Evolutionary conservation across 2,113 vertebrate species (phyloP), one percentile per base, ranked within the genome.

Genomic region (Elephas maximus): DNA sequence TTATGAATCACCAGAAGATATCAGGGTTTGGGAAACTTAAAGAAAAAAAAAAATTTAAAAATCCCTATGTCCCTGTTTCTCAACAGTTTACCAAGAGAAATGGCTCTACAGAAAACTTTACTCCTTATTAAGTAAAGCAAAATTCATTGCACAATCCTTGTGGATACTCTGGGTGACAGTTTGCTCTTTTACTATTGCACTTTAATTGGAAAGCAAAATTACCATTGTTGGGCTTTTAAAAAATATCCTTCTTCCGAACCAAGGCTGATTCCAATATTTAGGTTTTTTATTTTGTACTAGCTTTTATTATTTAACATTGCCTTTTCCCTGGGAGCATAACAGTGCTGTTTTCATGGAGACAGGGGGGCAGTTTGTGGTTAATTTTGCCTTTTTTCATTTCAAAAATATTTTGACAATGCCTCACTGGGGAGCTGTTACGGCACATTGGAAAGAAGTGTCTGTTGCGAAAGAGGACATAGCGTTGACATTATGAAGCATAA

Each of bases 311-410:
- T 96, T 96, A 96, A 91, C 63, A 71, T 67, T 92, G 73, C 57
- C 57, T 90, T 89, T 94, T 96, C 91, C 87, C 84, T 92, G 48
- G 81, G 92, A 71, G 30, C 85, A 26, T 85, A 88, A 62, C n/a
- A 82, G 30, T 78, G 41, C 62, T 85, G 2, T 93, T 96, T 92
- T 81, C 87, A 77, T 90, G 74, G 93, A 97, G 71, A 84, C 71
- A 77, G 92, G 76, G 90, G 87, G 63, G 62, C 88, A 94, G 80
- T 97, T 96, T 93, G 45, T 85, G 28, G 90, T 82, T 98, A 97
- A 97, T 97, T 96, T 96, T 93, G 74, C 76, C 95, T 90, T 37
- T 57, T 97, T 94, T 93, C 85, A 95, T 96, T 97, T 97, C 85
- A 96, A 86, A 97, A 96, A 78, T 95, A 83, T 96, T 97, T 96